Evolutionary conservation across 2,888 invertebrate genomes (phyloP).

Genomic region (Caradrina kadenii): DNA sequence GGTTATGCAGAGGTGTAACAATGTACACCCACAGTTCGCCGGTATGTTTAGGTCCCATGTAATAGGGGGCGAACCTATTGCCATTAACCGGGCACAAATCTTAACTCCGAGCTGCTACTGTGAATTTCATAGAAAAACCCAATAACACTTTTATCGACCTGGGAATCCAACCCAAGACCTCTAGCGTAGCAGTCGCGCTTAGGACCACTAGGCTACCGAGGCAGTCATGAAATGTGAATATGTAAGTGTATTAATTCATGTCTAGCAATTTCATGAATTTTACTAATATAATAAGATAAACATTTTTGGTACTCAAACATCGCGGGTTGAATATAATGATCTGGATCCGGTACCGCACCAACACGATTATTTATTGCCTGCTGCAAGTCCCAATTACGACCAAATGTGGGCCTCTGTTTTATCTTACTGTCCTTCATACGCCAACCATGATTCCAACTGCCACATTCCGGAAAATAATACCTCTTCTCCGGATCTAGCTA

Average conservation of each 20-base stretch:
- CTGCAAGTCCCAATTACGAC: constrained; percentile 73
- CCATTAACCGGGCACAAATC: too few relatives aligned
- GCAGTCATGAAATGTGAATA: too few relatives aligned
- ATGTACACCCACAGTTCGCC: too few relatives aligned
- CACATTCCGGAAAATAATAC: constrained; percentile 74
- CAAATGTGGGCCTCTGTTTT: constrained; percentile 61
- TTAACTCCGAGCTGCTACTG: too few relatives aligned
- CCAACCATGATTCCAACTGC: constrained; percentile 76
- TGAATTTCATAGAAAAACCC: too few relatives aligned
- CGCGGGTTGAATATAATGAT: constrained; percentile 70
- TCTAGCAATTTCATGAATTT: neutral
- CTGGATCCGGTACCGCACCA: constrained; percentile 75
- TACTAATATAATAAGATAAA: neutral
- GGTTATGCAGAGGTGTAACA: too few relatives aligned
- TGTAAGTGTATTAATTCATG: neutral
- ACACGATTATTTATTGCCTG: constrained; percentile 69
- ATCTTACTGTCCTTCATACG: constrained; percentile 70
- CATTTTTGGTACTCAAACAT: constrained; percentile 64
- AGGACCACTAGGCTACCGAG: too few relatives aligned
- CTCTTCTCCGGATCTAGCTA: constrained; percentile 72
- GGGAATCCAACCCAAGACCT: too few relatives aligned
- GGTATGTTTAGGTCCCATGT: too few relatives aligned
- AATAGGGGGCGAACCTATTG: too few relatives aligned
- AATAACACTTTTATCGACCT: too few relatives aligned
- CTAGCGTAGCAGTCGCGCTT: too few relatives aligned